Evolutionary conservation across 2,888 invertebrate species (phyloP).

Genomic region (Colletes collaris): DNA sequence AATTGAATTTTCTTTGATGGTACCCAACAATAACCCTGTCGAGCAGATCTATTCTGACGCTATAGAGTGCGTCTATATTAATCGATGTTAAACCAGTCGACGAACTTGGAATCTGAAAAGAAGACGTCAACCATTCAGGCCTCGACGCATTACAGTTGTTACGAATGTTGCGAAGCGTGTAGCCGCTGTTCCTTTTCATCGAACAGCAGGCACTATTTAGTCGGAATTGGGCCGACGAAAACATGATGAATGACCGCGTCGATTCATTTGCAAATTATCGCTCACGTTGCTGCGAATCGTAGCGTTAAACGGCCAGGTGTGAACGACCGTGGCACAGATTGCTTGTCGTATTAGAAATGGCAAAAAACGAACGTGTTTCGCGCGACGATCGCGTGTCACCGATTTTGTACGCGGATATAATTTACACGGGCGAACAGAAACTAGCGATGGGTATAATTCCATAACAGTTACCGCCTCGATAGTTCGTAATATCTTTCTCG

Average conservation of each 20-base stretch:
- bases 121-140: slow-evolving; percentile 31
- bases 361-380: neutral
- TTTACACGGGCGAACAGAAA: neutral
- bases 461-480: too few species aligned
- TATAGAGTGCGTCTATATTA: too few species aligned
- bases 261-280: slow-evolving; percentile 62
- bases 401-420: slow-evolving; percentile 26
- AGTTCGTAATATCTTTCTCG: too few species aligned
- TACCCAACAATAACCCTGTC: too few species aligned
- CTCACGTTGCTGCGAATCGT: slow-evolving; percentile 27
- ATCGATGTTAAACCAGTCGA: too few species aligned
- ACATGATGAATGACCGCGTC: slow-evolving; percentile 54
- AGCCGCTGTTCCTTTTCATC: neutral
- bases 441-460: too few species aligned
- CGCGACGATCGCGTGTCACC: slow-evolving; percentile 44
- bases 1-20: too few species aligned
- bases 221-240: neutral
- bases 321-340: slow-evolving; percentile 30
- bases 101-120: slow-evolving; percentile 28
- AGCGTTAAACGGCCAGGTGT: slow-evolving; percentile 40
- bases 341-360: slow-evolving; percentile 50
- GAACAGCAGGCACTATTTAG: neutral
- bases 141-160: slow-evolving; percentile 21
- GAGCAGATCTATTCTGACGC: too few species aligned
- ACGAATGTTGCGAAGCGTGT: neutral